These are phyloP conservation scores for Caenorhabditis drosophilae DNA, from an alignment of 2,888 invertebrate species.

Conservation along the genomic window DNA sequence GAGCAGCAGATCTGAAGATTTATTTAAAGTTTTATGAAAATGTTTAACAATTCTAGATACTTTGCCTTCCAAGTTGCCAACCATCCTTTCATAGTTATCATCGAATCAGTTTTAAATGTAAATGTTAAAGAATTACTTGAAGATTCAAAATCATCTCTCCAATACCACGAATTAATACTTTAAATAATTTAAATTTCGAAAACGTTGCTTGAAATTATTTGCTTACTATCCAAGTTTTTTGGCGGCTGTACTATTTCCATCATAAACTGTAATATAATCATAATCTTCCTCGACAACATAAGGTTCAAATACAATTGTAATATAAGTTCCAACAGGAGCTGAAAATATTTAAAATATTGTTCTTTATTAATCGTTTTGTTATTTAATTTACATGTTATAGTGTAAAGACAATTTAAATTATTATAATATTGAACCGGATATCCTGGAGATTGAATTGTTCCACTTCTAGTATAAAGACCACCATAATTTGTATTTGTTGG, in stretches of 20 bases:
- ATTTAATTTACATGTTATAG: neutral
- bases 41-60: too few species aligned
- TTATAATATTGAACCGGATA: conserved; percentile 11
- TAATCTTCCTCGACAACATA: conserved; percentile 98
- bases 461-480: conserved; percentile 3
- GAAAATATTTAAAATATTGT: too few species aligned
- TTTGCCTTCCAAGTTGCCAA: conserved; percentile 28
- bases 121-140: conserved; percentile 16
- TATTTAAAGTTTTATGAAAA: too few species aligned
- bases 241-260: conserved; percentile 8
- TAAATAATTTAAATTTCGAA: too few species aligned
- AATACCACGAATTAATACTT: conserved; percentile 7
- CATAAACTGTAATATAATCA: conserved; percentile 80
- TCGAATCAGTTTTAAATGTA: conserved; percentile 24
- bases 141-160: conserved; percentile 18
- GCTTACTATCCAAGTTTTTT: too few species aligned
- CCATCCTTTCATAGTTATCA: conserved; percentile 30
- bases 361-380: too few species aligned
- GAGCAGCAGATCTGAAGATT: too few species aligned
- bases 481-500: conserved; percentile 1
- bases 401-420: conserved; percentile 6
- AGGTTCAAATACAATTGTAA: conserved; percentile 95
- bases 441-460: conserved; percentile 7
- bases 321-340: conserved; percentile 77
- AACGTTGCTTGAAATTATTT: too few species aligned